Evolutionary conservation across 2,888 invertebrate genomes (phyloP), one percentile per base, ranked within the genome.

Genomic region (Glyphotaelius pellucidus): DNA sequence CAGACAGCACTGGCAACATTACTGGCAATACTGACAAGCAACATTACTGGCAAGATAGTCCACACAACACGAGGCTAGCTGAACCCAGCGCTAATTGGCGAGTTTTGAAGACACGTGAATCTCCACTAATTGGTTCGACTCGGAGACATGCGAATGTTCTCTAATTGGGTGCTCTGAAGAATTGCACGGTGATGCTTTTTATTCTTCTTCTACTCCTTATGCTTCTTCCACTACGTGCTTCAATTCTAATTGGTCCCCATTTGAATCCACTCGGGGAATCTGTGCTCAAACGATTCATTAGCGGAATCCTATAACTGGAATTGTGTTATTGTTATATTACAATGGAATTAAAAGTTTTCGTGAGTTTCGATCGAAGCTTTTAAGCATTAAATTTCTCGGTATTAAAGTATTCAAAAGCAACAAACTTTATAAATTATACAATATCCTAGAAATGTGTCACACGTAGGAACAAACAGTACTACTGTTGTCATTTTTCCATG

Each of bases 151-250:
- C 90, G 90, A 90, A 90, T 90, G 35, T 38, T 38, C 81, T 90
- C 84, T 90, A 90, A 90, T 90, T 90, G 90, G 90, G 85, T 90
- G 84, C 84, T 90, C 90, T 38, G 84, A 84, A 67, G 90, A 52
- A 89, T 38, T 30, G 89, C 79, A 67, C 5, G 67, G 9, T 25
- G 67, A 30, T 30, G 52, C 38, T 84, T 67, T 67, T 85, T 80
- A 35, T 88, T 32, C 25, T 86, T 52, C 14, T 32, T 35, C 32
- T 67, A 31, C 90, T 30, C 47, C 67, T 19, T 19, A 19, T 19
- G 14, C 47, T 52, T 52, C 14, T 19, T 89, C 67, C 32, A 12
- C 79, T 90, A 84, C 83, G 84, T 90, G 84, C 30, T 84, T 84
- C 90, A 67, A 90, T 84, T 79, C 90, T 90, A 90, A 84, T 90